Percentiles rank a stretch among this genome's conserved stretches.
Evolutionary conservation across 1,140 invertebrate genomes (phyloP).

Genomic region (Lepidurus couesii): DNA sequence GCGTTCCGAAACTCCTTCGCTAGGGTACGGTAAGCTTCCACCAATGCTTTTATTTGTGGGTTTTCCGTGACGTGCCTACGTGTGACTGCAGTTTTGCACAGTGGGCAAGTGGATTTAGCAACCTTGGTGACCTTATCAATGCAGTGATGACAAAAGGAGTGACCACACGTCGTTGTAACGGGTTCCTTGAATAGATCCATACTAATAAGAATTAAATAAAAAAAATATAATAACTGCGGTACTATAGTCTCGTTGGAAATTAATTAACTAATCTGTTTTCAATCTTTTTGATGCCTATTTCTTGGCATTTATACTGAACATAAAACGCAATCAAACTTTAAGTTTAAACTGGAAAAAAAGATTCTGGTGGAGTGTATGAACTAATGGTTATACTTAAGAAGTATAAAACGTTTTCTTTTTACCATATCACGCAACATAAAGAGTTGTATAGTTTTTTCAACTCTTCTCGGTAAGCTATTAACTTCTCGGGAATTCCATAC

Average conservation of each 20-base stretch:
- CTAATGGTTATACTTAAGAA: no score
- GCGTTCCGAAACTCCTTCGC: background rate
- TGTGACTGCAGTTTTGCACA: background rate
- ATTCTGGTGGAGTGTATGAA: background rate
- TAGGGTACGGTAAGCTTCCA: background rate
- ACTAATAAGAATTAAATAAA: background rate
- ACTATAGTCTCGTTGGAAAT: no score
- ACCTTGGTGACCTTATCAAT: constrained; percentile 12
- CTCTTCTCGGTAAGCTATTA: background rate
- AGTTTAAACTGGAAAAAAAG: background rate
- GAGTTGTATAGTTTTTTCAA: background rate
- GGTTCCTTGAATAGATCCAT: constrained; percentile 5
- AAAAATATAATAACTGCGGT: background rate
- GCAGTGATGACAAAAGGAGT: background rate
- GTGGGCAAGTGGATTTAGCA: background rate
- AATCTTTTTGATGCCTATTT: no score
- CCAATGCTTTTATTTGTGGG: background rate
- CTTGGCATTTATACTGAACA: background rate
- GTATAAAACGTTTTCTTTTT: background rate
- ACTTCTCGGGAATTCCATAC: background rate
- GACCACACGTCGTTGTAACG: background rate
- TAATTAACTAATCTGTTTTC: no score
- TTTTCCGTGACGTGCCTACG: background rate
- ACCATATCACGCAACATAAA: background rate
- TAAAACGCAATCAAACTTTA: background rate